Conservation (phyloP, 2,888 invertebrate genomes). For the Sipha maydis region DNA sequence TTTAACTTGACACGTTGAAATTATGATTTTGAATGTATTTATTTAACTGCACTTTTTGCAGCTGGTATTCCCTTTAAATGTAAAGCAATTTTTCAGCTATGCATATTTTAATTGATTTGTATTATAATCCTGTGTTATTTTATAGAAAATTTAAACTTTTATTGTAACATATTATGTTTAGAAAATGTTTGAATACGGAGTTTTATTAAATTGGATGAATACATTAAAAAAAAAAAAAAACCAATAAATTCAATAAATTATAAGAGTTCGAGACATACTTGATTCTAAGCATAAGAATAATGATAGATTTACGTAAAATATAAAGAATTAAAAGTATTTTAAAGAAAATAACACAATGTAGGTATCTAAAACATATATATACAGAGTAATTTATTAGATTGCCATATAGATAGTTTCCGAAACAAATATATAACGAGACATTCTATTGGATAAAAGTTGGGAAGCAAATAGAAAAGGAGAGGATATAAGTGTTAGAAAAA, state of each 20-base stretch:
- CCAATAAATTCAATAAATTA: neutral
- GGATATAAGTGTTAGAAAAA: conserved; percentile 1
- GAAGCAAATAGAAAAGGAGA: neutral
- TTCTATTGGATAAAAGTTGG: neutral
- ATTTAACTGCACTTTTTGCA: too few species aligned
- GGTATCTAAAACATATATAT: neutral
- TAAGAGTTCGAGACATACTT: neutral
- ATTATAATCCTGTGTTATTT: too few species aligned
- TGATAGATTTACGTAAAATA: neutral
- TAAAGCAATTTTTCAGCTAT: too few species aligned
- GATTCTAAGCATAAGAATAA: neutral
- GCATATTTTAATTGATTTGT: too few species aligned
- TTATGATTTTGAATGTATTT: too few species aligned
- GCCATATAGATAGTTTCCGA: neutral
- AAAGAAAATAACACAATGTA: neutral
- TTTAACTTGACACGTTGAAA: too few species aligned
- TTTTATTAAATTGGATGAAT: neutral
- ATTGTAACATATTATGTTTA: neutral
- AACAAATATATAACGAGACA: conserved; percentile 10
- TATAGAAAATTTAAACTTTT: neutral
- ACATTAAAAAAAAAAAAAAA: too few species aligned
- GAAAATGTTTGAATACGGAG: neutral
- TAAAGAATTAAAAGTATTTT: neutral
- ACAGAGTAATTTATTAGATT: conserved; percentile 10
- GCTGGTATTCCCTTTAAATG: too few species aligned